A percentile compares a stretch with the other conserved stretches of the same genome.
These are phyloP conservation scores for Seriola rivoliana DNA, from an alignment of 2,113 vertebrate species.

Conservation along the genomic window DNA sequence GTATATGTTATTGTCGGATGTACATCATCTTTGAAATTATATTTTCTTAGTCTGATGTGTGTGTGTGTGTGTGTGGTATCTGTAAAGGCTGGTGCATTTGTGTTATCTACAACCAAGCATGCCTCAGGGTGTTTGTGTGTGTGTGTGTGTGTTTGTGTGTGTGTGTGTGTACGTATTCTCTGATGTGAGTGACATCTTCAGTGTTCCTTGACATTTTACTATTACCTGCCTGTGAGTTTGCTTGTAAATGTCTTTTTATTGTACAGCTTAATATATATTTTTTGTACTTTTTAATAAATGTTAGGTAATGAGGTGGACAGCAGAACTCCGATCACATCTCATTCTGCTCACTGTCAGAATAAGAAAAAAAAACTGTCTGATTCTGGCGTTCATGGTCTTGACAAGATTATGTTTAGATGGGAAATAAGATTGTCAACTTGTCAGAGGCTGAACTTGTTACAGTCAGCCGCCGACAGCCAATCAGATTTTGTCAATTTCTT, in stretches of 20 bases:
- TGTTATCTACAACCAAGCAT: not conserved
- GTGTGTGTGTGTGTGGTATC: not conserved
- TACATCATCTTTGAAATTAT: not conserved
- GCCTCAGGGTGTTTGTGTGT: not conserved
- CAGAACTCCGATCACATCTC: not conserved
- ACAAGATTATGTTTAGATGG: conserved; percentile 17
- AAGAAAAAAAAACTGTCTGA: conserved; percentile 1
- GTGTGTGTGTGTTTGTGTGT: not conserved
- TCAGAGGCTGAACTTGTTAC: conserved; percentile 30
- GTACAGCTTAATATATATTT: not conserved
- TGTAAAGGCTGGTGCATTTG: not conserved
- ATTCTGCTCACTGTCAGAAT: not conserved
- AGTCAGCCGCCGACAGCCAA: conserved; percentile 18
- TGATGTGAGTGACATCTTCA: too few species aligned
- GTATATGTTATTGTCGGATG: not conserved
- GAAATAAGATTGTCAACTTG: conserved; percentile 28
- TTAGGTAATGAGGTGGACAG: not conserved
- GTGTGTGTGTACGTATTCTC: not conserved
- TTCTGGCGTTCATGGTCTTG: not conserved
- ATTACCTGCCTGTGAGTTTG: not conserved
- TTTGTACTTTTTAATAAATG: not conserved
- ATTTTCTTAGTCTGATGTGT: not conserved
- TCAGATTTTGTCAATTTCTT: conserved; percentile 23
- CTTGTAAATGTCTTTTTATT: not conserved
- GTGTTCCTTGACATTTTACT: not conserved